These are phyloP conservation scores for Oreochromis grahami DNA, from an alignment of 2,797 vertebrate genomes.

Conservation along the genomic window DNA sequence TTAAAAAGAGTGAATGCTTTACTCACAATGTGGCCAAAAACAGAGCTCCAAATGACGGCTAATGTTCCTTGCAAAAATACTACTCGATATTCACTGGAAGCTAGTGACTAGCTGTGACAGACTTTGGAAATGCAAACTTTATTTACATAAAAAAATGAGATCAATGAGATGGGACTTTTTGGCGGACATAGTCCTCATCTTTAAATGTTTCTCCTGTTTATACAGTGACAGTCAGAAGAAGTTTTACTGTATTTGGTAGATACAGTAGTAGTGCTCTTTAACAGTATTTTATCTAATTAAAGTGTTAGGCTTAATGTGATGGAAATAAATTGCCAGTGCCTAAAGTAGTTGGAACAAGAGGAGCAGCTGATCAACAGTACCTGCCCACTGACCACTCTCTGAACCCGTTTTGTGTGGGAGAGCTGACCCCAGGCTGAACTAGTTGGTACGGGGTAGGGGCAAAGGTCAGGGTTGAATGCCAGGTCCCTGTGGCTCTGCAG, in stretches of 20 bases:
- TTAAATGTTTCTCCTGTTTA: neutral
- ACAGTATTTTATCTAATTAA: neutral
- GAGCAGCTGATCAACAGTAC: neutral
- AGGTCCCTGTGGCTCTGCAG: conserved; percentile 18
- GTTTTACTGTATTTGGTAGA: neutral
- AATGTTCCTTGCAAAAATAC: neutral
- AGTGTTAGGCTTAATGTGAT: neutral
- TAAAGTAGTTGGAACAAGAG: neutral
- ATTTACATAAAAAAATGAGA: neutral
- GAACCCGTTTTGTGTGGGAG: conserved; percentile 23
- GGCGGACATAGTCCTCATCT: neutral
- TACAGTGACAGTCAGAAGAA: neutral
- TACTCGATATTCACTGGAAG: neutral
- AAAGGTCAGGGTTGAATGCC: conserved; percentile 65
- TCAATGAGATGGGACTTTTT: neutral
- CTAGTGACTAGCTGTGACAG: neutral
- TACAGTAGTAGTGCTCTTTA: neutral
- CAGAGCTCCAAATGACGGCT: neutral
- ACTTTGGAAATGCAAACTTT: neutral
- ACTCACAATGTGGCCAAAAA: neutral
- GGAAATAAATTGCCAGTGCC: neutral
- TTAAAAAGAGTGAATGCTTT: neutral
- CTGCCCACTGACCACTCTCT: conserved; percentile 28
- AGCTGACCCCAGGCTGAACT: conserved; percentile 46
- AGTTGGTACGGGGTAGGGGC: conserved; percentile 6